These are phyloP conservation scores for Leptopilina myrica DNA, from an alignment of 2,888 invertebrate species.

Conservation along the genomic window DNA sequence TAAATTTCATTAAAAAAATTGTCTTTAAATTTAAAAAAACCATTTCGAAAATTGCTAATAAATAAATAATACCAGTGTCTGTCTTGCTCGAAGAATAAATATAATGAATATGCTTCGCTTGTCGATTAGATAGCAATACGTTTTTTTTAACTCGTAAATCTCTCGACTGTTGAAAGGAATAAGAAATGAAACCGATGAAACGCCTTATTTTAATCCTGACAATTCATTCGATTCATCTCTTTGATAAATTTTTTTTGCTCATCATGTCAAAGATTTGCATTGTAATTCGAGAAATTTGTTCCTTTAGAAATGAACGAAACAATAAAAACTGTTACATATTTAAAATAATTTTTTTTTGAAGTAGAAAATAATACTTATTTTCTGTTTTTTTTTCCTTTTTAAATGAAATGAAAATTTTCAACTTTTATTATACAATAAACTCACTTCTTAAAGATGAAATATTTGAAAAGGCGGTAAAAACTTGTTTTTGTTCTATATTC, in stretches of 20 bases:
- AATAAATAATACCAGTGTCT: background rate
- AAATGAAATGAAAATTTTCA: background rate
- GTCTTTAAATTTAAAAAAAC: too few species aligned
- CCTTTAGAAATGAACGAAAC: background rate
- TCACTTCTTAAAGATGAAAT: background rate
- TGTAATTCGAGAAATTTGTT: background rate
- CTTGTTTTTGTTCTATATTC: slow-evolving; percentile 11
- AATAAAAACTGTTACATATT: background rate
- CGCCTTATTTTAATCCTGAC: slow-evolving; percentile 12
- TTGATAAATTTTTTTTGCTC: slow-evolving; percentile 19
- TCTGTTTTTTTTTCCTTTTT: background rate
- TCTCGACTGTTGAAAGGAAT: background rate
- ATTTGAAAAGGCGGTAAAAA: background rate
- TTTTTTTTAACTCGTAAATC: background rate
- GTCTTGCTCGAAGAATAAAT: background rate
- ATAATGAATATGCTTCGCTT: background rate
- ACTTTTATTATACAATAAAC: background rate
- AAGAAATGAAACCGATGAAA: background rate
- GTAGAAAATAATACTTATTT: background rate
- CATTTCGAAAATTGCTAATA: background rate
- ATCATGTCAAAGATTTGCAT: background rate
- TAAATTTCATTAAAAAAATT: too few species aligned
- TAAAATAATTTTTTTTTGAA: background rate
- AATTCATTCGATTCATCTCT: slow-evolving; percentile 6
- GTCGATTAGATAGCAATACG: background rate